These are phyloP conservation scores for Camponotus floridanus DNA, from an alignment of 1,140 invertebrate species.

Conservation along the genomic window DNA sequence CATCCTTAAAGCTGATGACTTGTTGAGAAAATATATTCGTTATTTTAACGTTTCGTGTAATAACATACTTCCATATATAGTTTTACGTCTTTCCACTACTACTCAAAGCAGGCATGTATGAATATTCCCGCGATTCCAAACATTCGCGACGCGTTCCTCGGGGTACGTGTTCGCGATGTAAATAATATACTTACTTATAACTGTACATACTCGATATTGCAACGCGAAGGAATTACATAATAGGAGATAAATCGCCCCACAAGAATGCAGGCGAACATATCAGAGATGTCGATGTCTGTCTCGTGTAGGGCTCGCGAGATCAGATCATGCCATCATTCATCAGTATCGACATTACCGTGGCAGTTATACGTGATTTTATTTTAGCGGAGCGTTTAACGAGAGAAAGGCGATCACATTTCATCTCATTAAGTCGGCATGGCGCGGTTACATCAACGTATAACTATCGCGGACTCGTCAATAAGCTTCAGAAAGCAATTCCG, in stretches of 20 bases:
- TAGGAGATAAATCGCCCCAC: constrained; percentile 41
- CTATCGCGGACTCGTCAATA: constrained; percentile 70
- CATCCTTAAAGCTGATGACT: constrained; percentile 43
- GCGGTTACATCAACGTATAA: constrained; percentile 82
- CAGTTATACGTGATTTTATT: constrained; percentile 74
- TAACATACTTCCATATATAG: neutral
- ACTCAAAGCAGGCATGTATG: neutral
- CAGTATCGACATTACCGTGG: constrained; percentile 61
- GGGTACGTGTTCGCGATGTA: neutral
- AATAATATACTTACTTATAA: constrained; percentile 35
- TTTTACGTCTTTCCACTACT: neutral
- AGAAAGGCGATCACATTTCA: constrained; percentile 84
- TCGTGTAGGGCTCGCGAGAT: constrained; percentile 25
- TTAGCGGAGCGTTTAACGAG: constrained; percentile 78
- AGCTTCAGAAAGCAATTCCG: constrained; percentile 55
- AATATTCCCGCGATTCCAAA: neutral
- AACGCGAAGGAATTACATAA: constrained; percentile 43
- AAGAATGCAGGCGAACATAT: constrained; percentile 56
- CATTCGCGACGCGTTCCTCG: neutral
- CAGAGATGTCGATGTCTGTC: constrained; percentile 47
- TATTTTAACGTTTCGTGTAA: neutral
- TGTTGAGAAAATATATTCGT: neutral
- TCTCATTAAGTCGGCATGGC: constrained; percentile 79
- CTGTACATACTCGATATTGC: constrained; percentile 1
- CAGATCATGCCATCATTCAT: constrained; percentile 67